Conservation (phyloP, 1,140 invertebrate species). For the Diorhabda carinulata region DNA sequence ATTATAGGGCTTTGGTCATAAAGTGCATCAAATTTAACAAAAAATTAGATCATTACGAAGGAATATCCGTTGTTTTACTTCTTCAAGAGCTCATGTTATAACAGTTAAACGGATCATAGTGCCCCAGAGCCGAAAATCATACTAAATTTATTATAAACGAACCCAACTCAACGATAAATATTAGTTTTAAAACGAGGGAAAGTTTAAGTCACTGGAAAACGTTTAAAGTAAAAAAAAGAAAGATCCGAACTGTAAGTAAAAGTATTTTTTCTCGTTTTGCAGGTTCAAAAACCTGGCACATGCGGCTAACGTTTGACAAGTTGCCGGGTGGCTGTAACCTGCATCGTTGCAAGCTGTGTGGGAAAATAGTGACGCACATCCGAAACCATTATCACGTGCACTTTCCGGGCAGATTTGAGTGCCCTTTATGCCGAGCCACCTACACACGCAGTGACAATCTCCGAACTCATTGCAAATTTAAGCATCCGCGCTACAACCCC, state of each 20-base stretch:
- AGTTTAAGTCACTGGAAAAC: conserved; percentile 8
- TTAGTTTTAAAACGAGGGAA: background rate
- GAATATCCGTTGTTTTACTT: too few relatives aligned
- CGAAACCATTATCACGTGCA: conserved; percentile 87
- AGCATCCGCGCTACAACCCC: conserved; percentile 74
- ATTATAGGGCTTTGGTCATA: too few relatives aligned
- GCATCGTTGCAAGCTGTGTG: conserved; percentile 85
- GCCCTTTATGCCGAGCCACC: conserved; percentile 78
- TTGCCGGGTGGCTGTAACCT: conserved; percentile 82
- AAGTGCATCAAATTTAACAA: too few relatives aligned
- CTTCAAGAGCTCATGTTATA: too few relatives aligned
- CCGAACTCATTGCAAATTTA: conserved; percentile 84
- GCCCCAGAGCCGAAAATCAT: too few relatives aligned
- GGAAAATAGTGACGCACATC: conserved; percentile 87
- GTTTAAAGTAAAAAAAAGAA: conserved; percentile 3
- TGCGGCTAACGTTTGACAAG: conserved; percentile 85
- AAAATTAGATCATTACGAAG: too few relatives aligned
- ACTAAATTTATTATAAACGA: background rate
- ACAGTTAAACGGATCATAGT: too few relatives aligned
- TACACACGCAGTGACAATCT: conserved; percentile 85
- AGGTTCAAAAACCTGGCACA: conserved; percentile 89
- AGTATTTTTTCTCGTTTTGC: conserved; percentile 65
- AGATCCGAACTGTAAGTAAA: conserved; percentile 25
- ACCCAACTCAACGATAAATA: too few relatives aligned
- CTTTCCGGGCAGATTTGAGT: conserved; percentile 83